A percentile compares a stretch with the other conserved stretches of the same genome.
Conservation (phyloP, 2,113 vertebrate genomes). For the Bos taurus region DNA sequence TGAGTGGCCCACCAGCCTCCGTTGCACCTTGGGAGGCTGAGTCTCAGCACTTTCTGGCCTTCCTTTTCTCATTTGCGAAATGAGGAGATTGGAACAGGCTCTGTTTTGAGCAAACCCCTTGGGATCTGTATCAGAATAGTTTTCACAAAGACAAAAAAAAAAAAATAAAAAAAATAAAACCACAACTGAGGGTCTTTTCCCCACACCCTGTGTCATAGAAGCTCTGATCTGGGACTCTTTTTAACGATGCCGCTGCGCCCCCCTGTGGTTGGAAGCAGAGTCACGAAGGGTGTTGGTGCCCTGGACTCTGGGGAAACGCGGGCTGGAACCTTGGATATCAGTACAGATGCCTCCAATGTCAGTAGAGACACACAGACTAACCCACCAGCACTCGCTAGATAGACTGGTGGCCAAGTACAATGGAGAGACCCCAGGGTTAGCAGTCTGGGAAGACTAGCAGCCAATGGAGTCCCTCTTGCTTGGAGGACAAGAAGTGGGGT, state of each 20-base stretch:
- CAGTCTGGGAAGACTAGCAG: not conserved
- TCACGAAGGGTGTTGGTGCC: fast-evolving
- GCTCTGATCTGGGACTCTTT: not conserved
- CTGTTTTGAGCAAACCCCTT: not conserved
- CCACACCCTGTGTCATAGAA: not conserved
- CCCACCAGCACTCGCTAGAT: not conserved
- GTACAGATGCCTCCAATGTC: not conserved
- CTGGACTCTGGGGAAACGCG: fast-evolving
- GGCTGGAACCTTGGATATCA: not conserved
- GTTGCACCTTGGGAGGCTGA: fast-evolving
- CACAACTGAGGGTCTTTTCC: not conserved
- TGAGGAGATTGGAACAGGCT: not conserved
- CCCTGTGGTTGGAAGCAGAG: not conserved
- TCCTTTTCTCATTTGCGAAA: not conserved
- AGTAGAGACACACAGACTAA: not conserved
- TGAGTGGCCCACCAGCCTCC: fast-evolving
- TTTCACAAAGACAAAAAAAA: not conserved
- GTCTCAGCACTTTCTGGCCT: too few species aligned
- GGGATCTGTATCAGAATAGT: not conserved
- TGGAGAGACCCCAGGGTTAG: not conserved
- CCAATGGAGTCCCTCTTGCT: not conserved
- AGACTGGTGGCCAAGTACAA: not conserved
- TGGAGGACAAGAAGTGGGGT: not conserved
- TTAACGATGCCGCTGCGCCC: slow-evolving; percentile 33
- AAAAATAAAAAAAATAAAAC: not conserved